Base-by-base conservation (phyloP, 2,888 invertebrate species). In the Papilio protenor region DNA sequence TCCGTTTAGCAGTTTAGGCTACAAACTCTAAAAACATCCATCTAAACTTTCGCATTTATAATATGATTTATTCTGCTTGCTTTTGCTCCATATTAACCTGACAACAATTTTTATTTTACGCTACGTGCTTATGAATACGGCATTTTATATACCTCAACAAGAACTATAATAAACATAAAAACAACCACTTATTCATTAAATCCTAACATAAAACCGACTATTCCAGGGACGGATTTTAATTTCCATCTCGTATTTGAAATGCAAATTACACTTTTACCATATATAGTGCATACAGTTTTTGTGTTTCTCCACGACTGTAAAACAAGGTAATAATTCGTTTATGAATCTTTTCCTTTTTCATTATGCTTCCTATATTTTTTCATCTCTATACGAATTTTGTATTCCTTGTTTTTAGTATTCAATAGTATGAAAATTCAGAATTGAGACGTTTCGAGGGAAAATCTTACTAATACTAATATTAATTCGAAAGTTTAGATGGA, bases 201-300 rank as follows among this genome's bases (percentile, higher is more conserved):
- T 47, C 21, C 49, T 70, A 49, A 3, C 69, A 27, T 64, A 64
- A 64, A 33, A 64, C 66, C 40, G 40, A n/a, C 2, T 66, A 66
- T 66, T 47, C 12, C 47, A 23, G 70, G 23, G 21, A 40, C n/a
- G 45, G 47, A 70, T 70, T 70, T 70, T 70, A 70, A 70, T 70
- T 70, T 70, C 40, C 70, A 70, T 23, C 49, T 23, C 16, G 21
- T 21, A 49, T 70, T 21, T 49, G 45, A 70, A 70, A 47, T 70
- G 47, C 47, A 70, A 70, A 66, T 40, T 66, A 66, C 40, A 40
- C 1, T 40, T 64, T 40, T 66, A 66, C 0, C 64, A 66, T 66
- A 66, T 40, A 66, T n/a, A 11, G 66, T 40, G 66, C 66, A 66
- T 66, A 66, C 66, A 66, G 33, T 18, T 0, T 10, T 64, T 64